Percentiles rank a stretch among this genome's conserved stretches.
phyloP scores from a whole-genome alignment of 2,113 vertebrate genomes.

The Dendrocopos noguchii region DNA sequence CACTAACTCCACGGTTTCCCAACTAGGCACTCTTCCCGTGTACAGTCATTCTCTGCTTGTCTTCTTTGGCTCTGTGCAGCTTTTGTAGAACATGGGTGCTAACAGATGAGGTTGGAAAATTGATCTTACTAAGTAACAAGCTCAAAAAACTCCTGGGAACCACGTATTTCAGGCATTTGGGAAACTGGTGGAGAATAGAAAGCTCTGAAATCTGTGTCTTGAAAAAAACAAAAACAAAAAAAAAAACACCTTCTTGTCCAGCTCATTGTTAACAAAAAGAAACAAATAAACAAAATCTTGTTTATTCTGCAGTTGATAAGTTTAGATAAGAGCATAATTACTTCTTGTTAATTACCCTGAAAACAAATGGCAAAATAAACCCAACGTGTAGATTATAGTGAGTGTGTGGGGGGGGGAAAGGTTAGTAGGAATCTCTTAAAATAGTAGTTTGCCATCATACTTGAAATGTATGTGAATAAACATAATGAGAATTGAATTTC shows the following conservation, averaged over 20 bases:
- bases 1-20: rapidly evolving
- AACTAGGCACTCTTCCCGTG: rapidly evolving
- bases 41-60: not conserved
- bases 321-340: not conserved
- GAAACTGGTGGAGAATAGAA: not conserved
- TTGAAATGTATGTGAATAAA: not conserved
- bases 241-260: not conserved
- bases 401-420: too few relatives aligned
- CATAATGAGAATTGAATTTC: not conserved
- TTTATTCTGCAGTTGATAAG: not conserved
- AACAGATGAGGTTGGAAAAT: not conserved
- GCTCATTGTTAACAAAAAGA: not conserved
- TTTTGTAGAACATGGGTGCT: not conserved
- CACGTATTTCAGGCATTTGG: not conserved
- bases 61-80: not conserved
- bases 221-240: too few relatives aligned
- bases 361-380: not conserved
- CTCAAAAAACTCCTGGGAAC: not conserved
- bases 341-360: not conserved
- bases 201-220: not conserved
- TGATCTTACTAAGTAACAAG: not conserved
- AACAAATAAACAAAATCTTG: not conserved
- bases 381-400: not conserved
- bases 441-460: not conserved
- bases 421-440: not conserved